Evolutionary conservation across 1,140 invertebrate species (phyloP), one percentile per base, ranked within the genome.

Genomic region (Drosophila parvula): DNA sequence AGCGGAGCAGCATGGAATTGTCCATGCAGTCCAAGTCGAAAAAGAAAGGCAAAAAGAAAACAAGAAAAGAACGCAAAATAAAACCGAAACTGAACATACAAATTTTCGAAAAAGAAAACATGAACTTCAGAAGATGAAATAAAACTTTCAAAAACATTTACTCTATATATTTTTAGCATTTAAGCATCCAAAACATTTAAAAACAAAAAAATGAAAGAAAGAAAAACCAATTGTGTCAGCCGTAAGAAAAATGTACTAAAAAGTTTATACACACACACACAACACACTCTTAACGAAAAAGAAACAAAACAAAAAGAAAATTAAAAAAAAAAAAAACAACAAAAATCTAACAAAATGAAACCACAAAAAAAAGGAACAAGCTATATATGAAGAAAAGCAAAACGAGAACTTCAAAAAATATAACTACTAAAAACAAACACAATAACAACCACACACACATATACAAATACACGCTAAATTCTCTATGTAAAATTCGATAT

Each of bases 101-200:
- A 36, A 50, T 51, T 60, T 60, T 74, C 32, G 36, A 74, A 11
- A 11, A 74, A 60, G 69, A 36, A 56, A 78, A 77, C 34, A 38
- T n/a, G 44, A 61, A 51, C 45, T 61, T 61, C 34, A 53, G 71
- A 57, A 38, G 58, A 58, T 74, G 43, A 79, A 79, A 71, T 53
- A 60, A 71, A 73, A 73, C 50, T 70, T 58, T 65, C 51, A 55
- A 62, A 55, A 22, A 62, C 67, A 56, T 53, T 78, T 79, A 79
- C 58, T 77, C 58, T 77, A 77, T 77, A 77, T 76, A 77, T 77
- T 74, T 78, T 78, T 78, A 78, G 76, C 59, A 60, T 53, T 77
- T 77, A 77, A 77, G 74, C 51, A 76, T 44, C 22, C 22, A 22
- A 45, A 36, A 11, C 34, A 36, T 36, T 53, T 60, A 53, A 65